Base-by-base conservation (phyloP, 2,113 vertebrate species). In the Perognathus longimembris region DNA sequence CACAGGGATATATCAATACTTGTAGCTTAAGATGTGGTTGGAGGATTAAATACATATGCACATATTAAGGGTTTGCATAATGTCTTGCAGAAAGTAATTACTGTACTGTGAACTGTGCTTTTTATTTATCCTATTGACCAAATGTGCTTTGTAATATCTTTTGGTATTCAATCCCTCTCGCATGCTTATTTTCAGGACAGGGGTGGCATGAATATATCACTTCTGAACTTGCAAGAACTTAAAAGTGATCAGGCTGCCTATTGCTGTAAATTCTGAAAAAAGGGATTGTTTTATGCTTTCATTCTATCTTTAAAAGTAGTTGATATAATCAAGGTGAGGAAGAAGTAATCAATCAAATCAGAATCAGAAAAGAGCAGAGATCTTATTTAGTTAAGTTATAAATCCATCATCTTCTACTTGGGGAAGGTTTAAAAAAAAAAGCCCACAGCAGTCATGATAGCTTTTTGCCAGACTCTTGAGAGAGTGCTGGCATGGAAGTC, bases 281-380 rank as follows among this genome's bases (percentile, higher is more conserved):
- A 69, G 34, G 22, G n/a, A 36, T 12, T 45, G 59, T 77, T 77
- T 92, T 54, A 64, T 87, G 57, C 11, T 92, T 92, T 45, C 38
- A 69, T 42, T 66, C 64, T 57, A 88, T 66, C 67, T 88, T 85
- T 54, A 40, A 80, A 89, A 88, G 30, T 18, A 85, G 22, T 71
- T 92, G 38, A 6, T 57, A 88, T 30, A 79, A 54, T 34, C 11
- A 63, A 89, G 54, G 21, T 12, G 79, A 15, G 24, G 21, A 79
- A 83, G 24, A 67, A 20, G 36, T 88, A n/a, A 84, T 84, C 83
- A 69, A 86, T 76, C 12, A 88, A 88, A 80, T 84, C 7, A 21
- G 61, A 88, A 57, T 67, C 57, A 74, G 86, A 93, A 95, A 82
- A 94, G 32, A 79, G 8, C 7, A 88, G 79, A 67, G 38, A 66